These are phyloP conservation scores for Cynodonichthys magdalenae DNA, from an alignment of 2,797 vertebrate species.

Conservation along the genomic window DNA sequence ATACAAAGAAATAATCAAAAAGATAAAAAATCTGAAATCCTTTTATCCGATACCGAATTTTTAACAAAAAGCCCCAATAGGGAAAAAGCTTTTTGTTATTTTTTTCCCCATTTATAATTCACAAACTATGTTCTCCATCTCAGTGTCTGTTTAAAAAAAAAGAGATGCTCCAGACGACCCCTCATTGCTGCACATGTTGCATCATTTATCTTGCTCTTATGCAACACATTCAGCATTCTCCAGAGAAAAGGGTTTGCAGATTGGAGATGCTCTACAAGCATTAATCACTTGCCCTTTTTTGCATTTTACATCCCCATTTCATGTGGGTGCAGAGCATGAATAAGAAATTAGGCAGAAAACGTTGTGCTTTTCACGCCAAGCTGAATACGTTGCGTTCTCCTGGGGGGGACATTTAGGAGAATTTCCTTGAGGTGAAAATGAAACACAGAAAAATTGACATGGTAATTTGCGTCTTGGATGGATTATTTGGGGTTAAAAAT, in stretches of 20 bases:
- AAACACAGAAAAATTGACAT: slow-evolving; percentile 6
- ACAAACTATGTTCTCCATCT: slow-evolving; percentile 17
- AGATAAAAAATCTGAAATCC: slow-evolving; percentile 5
- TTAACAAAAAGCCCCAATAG: neutral
- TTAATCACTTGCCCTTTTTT: slow-evolving; percentile 40
- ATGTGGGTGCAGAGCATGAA: slow-evolving; percentile 31
- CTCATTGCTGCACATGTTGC: slow-evolving; percentile 17
- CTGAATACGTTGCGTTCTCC: slow-evolving; percentile 19
- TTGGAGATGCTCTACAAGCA: slow-evolving; percentile 19
- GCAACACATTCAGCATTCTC: slow-evolving; percentile 34
- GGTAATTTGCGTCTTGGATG: slow-evolving; percentile 10
- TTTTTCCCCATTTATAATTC: slow-evolving; percentile 32
- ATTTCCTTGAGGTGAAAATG: slow-evolving; percentile 34
- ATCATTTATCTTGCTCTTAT: slow-evolving; percentile 60
- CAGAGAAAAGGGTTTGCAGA: slow-evolving; percentile 17
- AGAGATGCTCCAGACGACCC: slow-evolving; percentile 20
- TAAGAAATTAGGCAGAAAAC: slow-evolving; percentile 35
- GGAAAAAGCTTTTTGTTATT: neutral
- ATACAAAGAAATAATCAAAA: slow-evolving; percentile 4
- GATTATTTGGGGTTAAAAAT: slow-evolving; percentile 1
- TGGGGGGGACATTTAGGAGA: slow-evolving; percentile 1
- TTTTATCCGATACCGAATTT: slow-evolving; percentile 1
- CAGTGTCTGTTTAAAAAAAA: slow-evolving; percentile 2
- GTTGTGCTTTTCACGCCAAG: slow-evolving; percentile 29
- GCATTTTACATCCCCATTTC: slow-evolving; percentile 38